A percentile compares a stretch with the other conserved stretches of the same genome.
These are phyloP conservation scores for Tetrax tetrax DNA, from an alignment of 2,113 vertebrate genomes.

Conservation along the genomic window DNA sequence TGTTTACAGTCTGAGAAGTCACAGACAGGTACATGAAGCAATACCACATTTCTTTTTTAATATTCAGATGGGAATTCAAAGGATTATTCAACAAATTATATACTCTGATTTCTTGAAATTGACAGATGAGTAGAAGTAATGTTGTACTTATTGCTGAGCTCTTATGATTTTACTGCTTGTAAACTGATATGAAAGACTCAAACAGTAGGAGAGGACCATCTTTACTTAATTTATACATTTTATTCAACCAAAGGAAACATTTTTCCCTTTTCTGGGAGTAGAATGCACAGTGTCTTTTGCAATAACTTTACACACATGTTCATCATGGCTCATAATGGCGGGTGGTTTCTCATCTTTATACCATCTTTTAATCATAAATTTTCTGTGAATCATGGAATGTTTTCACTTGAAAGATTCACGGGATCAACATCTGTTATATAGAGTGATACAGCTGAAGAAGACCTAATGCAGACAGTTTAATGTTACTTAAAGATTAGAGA, in stretches of 20 bases:
- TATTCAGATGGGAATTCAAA: constrained; percentile 38
- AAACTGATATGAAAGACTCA: constrained; percentile 64
- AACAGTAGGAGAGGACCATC: constrained; percentile 64
- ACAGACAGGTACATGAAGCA: constrained; percentile 30
- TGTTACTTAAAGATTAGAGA: constrained; percentile 27
- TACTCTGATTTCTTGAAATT: constrained; percentile 47
- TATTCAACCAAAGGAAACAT: constrained; percentile 48
- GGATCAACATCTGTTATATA: constrained; percentile 54
- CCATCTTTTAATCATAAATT: constrained; percentile 74
- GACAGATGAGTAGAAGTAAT: constrained; percentile 53
- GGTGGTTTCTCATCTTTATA: constrained; percentile 65
- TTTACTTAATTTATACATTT: constrained; percentile 67
- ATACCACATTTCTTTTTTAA: constrained; percentile 28
- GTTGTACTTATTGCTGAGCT: constrained; percentile 51
- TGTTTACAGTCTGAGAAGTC: constrained; percentile 43
- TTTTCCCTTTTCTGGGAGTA: constrained; percentile 45
- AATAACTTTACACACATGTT: constrained; percentile 67
- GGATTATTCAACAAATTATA: constrained; percentile 46
- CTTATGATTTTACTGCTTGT: constrained; percentile 64
- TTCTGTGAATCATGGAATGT: constrained; percentile 56
- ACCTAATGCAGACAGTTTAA: constrained; percentile 22
- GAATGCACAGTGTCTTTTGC: constrained; percentile 16
- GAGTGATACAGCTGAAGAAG: constrained; percentile 48
- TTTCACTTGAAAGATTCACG: constrained; percentile 59
- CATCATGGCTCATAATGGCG: constrained; percentile 23